These are phyloP conservation scores for Potorous gilbertii DNA, from an alignment of 2,797 vertebrate genomes.

Conservation along the genomic window DNA sequence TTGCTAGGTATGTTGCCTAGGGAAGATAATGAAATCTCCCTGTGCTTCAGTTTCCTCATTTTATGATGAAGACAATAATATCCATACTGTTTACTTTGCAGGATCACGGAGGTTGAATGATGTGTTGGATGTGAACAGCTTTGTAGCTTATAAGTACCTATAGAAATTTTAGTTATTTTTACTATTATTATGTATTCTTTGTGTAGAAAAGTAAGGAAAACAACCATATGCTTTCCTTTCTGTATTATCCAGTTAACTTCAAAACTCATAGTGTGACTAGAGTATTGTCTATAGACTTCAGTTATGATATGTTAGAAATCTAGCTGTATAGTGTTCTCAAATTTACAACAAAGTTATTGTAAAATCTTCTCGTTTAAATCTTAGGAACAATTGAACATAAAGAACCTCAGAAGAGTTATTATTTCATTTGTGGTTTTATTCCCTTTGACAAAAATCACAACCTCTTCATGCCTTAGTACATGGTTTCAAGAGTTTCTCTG, in stretches of 20 bases:
- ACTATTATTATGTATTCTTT: background rate
- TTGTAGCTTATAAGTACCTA: background rate
- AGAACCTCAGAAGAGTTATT: background rate
- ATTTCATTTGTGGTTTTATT: background rate
- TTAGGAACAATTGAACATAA: background rate
- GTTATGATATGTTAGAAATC: background rate
- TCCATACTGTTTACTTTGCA: background rate
- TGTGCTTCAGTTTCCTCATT: background rate
- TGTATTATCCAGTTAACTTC: slow-evolving; percentile 19
- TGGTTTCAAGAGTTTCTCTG: background rate
- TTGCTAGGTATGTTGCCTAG: background rate
- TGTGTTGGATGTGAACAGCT: background rate
- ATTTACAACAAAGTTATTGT: rapidly evolving
- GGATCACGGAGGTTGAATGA: background rate
- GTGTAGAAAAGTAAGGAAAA: background rate
- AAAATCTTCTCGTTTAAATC: background rate
- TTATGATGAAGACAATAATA: background rate
- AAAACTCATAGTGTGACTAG: background rate
- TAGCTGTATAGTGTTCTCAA: rapidly evolving
- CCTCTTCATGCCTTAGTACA: background rate
- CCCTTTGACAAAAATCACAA: background rate
- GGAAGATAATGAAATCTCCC: background rate
- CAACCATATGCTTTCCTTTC: background rate
- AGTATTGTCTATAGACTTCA: rapidly evolving
- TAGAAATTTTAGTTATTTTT: background rate